A percentile compares a stretch with the other conserved stretches of the same genome.
Evolutionary conservation across 1,140 invertebrate genomes (phyloP).

Genomic region (Bilobella aurantiaca): DNA sequence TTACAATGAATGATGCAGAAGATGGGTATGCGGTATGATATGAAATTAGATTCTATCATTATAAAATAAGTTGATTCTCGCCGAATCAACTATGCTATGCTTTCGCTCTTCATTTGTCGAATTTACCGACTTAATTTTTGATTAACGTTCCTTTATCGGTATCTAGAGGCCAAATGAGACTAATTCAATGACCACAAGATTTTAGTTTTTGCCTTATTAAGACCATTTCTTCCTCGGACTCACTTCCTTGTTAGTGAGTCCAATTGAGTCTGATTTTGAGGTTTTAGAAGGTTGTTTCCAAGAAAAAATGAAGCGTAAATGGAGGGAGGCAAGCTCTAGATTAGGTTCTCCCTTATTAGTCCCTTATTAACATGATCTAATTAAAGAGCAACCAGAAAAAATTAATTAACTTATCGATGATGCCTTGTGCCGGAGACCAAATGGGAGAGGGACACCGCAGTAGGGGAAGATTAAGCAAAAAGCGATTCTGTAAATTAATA

Average conservation of each 20-base stretch:
- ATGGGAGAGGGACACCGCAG: background rate
- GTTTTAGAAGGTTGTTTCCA: background rate
- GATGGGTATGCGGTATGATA: no score
- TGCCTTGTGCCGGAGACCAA: background rate
- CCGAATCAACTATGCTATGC: no score
- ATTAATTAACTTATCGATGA: slow-evolving; percentile 5
- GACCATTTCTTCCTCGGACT: background rate
- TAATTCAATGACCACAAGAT: background rate
- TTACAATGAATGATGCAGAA: no score
- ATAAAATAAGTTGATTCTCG: no score
- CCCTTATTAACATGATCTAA: background rate
- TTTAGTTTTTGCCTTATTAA: background rate
- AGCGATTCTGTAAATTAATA: no score
- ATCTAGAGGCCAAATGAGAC: background rate
- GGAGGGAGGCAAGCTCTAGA: no score
- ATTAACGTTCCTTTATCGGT: no score
- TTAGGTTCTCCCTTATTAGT: slow-evolving; percentile 9
- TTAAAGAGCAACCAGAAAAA: background rate
- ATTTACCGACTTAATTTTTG: no score
- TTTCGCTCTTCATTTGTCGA: no score
- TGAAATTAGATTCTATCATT: no score
- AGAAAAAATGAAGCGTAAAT: no score
- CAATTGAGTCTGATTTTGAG: background rate
- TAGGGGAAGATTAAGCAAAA: background rate
- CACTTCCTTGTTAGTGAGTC: background rate